A percentile compares a stretch with the other conserved stretches of the same genome.
These are phyloP conservation scores for Drosophila miranda DNA, from an alignment of 1,140 invertebrate genomes.

Conservation along the genomic window DNA sequence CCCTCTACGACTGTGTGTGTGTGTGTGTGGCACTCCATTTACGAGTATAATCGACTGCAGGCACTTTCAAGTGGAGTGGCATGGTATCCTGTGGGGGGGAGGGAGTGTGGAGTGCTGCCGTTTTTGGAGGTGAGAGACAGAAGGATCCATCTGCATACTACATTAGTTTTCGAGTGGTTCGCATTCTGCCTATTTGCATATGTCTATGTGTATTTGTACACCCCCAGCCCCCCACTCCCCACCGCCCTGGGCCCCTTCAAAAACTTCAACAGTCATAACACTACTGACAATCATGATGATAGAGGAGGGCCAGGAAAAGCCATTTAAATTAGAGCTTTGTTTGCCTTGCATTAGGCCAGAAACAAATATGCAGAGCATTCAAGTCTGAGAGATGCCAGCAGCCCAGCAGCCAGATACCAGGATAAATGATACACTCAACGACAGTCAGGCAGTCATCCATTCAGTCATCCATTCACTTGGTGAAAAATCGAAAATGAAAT, in stretches of 20 bases:
- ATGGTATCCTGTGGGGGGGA: too few species aligned
- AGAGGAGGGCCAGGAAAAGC: conserved; percentile 37
- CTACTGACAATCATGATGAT: conserved; percentile 46
- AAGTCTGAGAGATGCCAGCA: conserved; percentile 19
- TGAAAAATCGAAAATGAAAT: conserved; percentile 24
- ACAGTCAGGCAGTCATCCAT: background rate
- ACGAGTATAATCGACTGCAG: conserved; percentile 62
- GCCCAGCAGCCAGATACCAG: background rate
- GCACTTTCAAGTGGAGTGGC: conserved; percentile 45
- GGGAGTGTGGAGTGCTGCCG: too few species aligned
- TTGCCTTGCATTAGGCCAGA: conserved; percentile 76
- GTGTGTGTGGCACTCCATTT: conserved; percentile 53
- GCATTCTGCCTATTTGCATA: conserved; percentile 68
- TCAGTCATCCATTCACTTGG: background rate
- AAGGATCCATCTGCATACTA: conserved; percentile 55
- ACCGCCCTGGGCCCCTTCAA: conserved; percentile 26
- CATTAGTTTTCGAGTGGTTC: conserved; percentile 73
- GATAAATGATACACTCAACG: background rate
- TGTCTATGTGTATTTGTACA: conserved; percentile 14
- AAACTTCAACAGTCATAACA: conserved; percentile 80
- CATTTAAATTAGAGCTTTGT: conserved; percentile 74
- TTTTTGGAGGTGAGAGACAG: conserved; percentile 13
- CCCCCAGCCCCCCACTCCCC: background rate
- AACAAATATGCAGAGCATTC: conserved; percentile 49
- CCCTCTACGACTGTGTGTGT: background rate